Evolutionary conservation across 1,140 invertebrate genomes (phyloP).

Genomic region (Sesamia nonagrioides): DNA sequence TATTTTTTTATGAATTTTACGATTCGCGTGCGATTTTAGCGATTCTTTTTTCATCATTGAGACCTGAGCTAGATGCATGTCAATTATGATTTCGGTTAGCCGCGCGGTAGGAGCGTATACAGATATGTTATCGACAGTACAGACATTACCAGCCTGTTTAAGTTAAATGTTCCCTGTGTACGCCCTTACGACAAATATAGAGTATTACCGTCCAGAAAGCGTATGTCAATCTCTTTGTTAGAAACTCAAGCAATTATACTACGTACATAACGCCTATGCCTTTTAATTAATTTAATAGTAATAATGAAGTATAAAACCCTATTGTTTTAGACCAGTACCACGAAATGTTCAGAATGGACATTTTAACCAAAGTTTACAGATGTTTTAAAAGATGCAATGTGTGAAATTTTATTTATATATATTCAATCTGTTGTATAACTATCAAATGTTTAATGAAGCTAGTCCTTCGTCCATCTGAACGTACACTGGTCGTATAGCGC

Average conservation of each 20-base stretch:
- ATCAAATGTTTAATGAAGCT: constrained; percentile 14
- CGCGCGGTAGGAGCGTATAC: constrained; percentile 42
- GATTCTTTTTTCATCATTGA: constrained; percentile 49
- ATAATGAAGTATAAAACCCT: constrained; percentile 19
- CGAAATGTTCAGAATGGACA: constrained; percentile 40
- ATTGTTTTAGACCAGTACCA: constrained; percentile 12
- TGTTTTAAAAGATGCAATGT: constrained; percentile 21
- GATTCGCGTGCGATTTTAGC: constrained; percentile 53
- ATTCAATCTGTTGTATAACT: constrained; percentile 24
- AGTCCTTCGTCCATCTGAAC: constrained; percentile 32
- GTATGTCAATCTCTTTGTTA: constrained; percentile 42
- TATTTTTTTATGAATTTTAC: constrained; percentile 70
- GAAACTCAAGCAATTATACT: constrained; percentile 54
- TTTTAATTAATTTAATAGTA: constrained; percentile 42
- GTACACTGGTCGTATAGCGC: constrained; percentile 38
- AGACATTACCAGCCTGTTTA: neutral
- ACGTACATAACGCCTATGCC: constrained; percentile 46
- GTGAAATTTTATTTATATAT: constrained; percentile 42
- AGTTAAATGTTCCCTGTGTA: constrained; percentile 3
- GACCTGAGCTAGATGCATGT: constrained; percentile 53
- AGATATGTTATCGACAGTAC: neutral
- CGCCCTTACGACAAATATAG: constrained; percentile 40
- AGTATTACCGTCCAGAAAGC: constrained; percentile 50
- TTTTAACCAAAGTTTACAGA: constrained; percentile 30
- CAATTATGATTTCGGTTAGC: constrained; percentile 52